Evolutionary conservation across 2,113 vertebrate species (phyloP).

Genomic region (Hymenochirus boettgeri): DNA sequence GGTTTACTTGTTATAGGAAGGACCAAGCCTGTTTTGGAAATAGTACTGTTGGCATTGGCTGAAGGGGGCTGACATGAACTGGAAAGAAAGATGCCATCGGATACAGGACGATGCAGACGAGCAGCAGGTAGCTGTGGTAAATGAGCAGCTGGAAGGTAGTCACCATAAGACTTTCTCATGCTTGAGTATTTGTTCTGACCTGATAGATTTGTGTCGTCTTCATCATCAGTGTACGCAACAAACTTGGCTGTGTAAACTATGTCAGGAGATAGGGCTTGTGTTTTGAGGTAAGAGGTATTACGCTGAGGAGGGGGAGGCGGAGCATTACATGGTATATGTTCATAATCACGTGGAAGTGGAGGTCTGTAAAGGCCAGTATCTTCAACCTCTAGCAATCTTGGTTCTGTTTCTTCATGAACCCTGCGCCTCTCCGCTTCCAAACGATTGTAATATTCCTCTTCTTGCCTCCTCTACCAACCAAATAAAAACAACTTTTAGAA

Average conservation of each 20-base stretch:
- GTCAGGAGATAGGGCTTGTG: slow-evolving; percentile 93
- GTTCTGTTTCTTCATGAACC: slow-evolving; percentile 90
- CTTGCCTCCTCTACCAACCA: slow-evolving; percentile 87
- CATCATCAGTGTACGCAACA: slow-evolving; percentile 87
- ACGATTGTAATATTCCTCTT: slow-evolving; percentile 94
- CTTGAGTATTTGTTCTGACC: slow-evolving; percentile 92
- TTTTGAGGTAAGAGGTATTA: slow-evolving; percentile 98
- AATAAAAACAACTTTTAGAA: no score
- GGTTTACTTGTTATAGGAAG: slow-evolving; percentile 76
- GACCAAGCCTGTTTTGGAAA: slow-evolving; percentile 63
- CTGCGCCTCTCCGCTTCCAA: slow-evolving; percentile 92
- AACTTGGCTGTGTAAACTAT: slow-evolving; percentile 97
- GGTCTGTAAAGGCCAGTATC: slow-evolving; percentile 96
- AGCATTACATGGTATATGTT: slow-evolving; percentile 72
- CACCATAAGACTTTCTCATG: slow-evolving; percentile 81
- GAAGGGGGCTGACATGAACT: slow-evolving; percentile 80
- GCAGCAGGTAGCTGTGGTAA: slow-evolving; percentile 70
- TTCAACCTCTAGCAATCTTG: slow-evolving; percentile 87
- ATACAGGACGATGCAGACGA: slow-evolving; percentile 80
- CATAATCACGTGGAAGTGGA: slow-evolving; percentile 91
- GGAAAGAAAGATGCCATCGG: slow-evolving; percentile 93
- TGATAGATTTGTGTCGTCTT: slow-evolving; percentile 74
- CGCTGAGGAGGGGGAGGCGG: slow-evolving; percentile 95
- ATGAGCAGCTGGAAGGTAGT: slow-evolving; percentile 73
- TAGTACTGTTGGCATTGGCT: slow-evolving; percentile 94